Base-by-base conservation (phyloP, 2,797 vertebrate species). In the Crax fasciolata region DNA sequence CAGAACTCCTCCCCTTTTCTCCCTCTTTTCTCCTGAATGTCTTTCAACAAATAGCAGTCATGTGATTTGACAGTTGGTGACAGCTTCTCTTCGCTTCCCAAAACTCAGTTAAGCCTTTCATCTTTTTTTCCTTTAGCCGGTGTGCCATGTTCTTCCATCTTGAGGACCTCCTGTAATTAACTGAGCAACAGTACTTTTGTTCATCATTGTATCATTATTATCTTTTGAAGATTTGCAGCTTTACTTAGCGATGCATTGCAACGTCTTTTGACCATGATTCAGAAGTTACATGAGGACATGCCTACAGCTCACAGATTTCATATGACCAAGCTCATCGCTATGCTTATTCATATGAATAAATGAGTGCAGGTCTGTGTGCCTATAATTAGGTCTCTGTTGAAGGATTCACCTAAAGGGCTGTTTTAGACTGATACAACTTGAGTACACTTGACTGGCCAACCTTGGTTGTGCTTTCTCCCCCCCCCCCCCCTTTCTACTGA, bases 311-410 rank as follows among this genome's bases (percentile, higher is more conserved):
- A 59, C 6, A 41, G 43, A 59, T 81, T 92, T 89, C 51, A 15
- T 87, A 71, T 81, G 76, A 89, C 58, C 58, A 88, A 66, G 58
- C 39, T 81, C 24, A 66, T 76, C 76, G 86, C 38, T 70, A 84
- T 54, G 66, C 28, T 93, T n/a, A 78, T 81, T 85, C 46, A 11
- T 44, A 80, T 18, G 28, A 78, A 81, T 81, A 78, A 83, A 71
- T 27, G 66, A 59, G 27, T 55, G 43, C 51, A 89, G 66, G n/a
- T 92, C 54, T 72, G 17, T 62, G 27, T 70, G 62, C 17, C 44
- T 59, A 13, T 68, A 75, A 80, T 62, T 68, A 59, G 43, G 68
- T 51, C 16, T 72, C 27, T 62, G 5, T 32, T 68, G 48, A 70
- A 35, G 27, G n/a, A 52, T 68, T 79, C 58, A 55, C 43, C n/a